Evolutionary conservation across 2,888 invertebrate species (phyloP), one percentile per base, ranked within the genome.

Genomic region (Conistra vaccinii): DNA sequence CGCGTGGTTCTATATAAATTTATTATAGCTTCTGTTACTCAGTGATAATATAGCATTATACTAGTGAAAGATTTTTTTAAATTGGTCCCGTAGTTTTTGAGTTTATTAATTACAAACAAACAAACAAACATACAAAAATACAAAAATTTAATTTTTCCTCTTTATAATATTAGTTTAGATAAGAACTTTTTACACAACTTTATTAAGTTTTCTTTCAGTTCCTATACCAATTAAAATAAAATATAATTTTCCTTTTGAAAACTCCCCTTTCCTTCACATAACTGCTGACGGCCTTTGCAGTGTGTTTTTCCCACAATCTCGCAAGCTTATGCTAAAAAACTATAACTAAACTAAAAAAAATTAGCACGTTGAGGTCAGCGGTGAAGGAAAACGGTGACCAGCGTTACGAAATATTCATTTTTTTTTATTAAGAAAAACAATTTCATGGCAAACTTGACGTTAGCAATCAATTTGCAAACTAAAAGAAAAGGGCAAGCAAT

Each of bases 221-320:
- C 48, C n/a, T 53, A 39, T n/a, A 68, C n/a, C n/a, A 60, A 61
- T 48, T 62, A 63, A 70, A 78, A 61, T 51, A 67, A 60, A 79
- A 32, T 42, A 26, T 32, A 42, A 9, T 4, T 60, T 55, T 65
- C 14, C 55, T 29, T 51, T 69, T 42, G 5, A 51, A 60, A 69
- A 53, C 4, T 45, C 12, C 42, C 32, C n/a, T 57, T 61, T 42
- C n/a, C 39, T 69, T 20, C n/a, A 51, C 32, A 14, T 51, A 55
- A 14, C 17, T 14, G 20, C 14, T 61, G 14, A 20, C 39, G 45
- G 48, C 51, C 29, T 69, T 61, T 66, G n/a, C 60, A 70, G 10
- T 63, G n/a, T 29, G 58, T 67, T 80, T 69, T 69, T 32, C 17
- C n/a, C 29, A 78, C 57, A 57, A 66, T 53, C n/a, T 72, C 20